Evolutionary conservation across 2,888 invertebrate genomes (phyloP), one percentile per base, ranked within the genome.

Genomic region (Ctena decussata): DNA sequence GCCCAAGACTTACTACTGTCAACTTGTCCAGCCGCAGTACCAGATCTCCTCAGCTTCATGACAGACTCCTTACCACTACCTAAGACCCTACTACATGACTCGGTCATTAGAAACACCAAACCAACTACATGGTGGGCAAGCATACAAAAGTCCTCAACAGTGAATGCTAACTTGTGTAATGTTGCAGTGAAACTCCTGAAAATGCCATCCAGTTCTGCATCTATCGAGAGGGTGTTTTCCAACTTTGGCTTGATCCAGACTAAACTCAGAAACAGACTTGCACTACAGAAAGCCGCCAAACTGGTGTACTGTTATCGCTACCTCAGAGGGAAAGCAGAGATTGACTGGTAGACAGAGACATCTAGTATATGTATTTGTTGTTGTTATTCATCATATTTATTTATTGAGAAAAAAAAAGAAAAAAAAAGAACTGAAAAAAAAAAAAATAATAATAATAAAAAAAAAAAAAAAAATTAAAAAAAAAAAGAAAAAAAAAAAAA

Each of bases 301-400:
- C 74, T 86, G 15, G 83, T 86, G 39, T 76, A 81, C 24, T 84
- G 86, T 65, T 84, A 86, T 57, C 37, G 84, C 12, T 69, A 53
- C 24, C 57, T 84, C 0, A 77, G 86, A 39, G 81, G 84, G 0
- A 76, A 49, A 44, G 76, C 70, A 65, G 84, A 81, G 1, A 37
- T 84, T 41, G 86, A 84, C 77, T 86, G 84, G 81, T 83, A 49
- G 53, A 76, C 60, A 53, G 49, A 24, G 15, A n/a, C n/a, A 21
- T 21, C 15, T 6, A 15, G 8, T 41, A 15, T 49, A 49, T 21
- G 12, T 49, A n/a, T 49, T 5, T n/a, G 15, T 5, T 21, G 5
- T 49, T 49, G 49, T n/a, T 49, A 21, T 49, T 49, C 5, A 49
- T 49, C 3, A 5, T 49, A 5, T 49, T 12, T 49, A 49, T 49